A percentile compares a stretch with the other conserved stretches of the same genome.
phyloP scores from a whole-genome alignment of 2,113 vertebrate species.

The Caranx ignobilis region DNA sequence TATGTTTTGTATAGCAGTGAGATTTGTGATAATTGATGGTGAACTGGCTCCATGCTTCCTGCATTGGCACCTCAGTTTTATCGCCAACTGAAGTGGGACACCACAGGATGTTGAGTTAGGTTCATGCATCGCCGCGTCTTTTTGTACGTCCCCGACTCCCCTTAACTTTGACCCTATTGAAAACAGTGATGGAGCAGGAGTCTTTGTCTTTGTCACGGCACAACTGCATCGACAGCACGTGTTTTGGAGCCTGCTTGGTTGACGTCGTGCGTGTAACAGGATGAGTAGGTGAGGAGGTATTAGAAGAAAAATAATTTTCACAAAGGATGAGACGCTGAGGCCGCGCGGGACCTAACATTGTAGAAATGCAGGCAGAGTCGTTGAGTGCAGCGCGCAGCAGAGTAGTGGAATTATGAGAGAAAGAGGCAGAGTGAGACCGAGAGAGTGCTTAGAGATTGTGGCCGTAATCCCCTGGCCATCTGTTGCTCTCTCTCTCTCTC shows the following conservation, averaged over 20 bases:
- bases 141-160: background rate
- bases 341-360: background rate
- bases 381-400: conserved; percentile 27
- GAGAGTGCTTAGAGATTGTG: conserved; percentile 76
- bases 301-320: background rate
- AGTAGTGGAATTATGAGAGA: conserved; percentile 69
- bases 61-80: background rate
- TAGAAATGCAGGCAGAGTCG: conserved; percentile 11
- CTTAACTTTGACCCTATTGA: background rate
- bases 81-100: background rate
- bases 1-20: background rate
- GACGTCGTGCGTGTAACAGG: background rate
- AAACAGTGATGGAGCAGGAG: background rate
- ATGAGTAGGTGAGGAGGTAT: background rate
- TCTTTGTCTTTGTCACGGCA: too few relatives aligned
- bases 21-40: background rate
- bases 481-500: conserved; percentile 71
- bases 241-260: background rate
- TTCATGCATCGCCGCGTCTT: conserved; percentile 4
- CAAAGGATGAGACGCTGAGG: background rate
- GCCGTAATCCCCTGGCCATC: conserved; percentile 85
- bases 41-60: background rate
- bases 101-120: conserved; percentile 16
- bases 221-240: background rate
- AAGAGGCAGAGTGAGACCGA: conserved; percentile 53